Evolutionary conservation across 2,113 vertebrate species (phyloP).

Genomic region (Echinops telfairi): DNA sequence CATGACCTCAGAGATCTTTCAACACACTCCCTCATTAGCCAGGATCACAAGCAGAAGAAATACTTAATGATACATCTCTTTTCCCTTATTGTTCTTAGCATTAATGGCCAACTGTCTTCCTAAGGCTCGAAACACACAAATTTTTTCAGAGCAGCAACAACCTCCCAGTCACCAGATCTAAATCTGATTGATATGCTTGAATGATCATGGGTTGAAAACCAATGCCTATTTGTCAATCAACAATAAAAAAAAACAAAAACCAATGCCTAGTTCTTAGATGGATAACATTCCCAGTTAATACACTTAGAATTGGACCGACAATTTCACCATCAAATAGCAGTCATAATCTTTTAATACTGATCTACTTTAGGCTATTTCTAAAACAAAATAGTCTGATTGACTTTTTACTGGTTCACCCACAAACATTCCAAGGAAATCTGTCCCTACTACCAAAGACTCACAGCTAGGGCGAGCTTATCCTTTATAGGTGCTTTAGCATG

Average conservation of each 20-base stretch:
- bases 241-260: too few species aligned
- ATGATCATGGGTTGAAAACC: neutral
- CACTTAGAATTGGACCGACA: neutral
- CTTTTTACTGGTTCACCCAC: conserved; percentile 12
- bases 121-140: conserved; percentile 33
- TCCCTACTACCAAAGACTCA: neutral
- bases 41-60: neutral
- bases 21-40: neutral
- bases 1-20: conserved; percentile 29
- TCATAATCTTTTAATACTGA: neutral
- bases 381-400: conserved; percentile 18
- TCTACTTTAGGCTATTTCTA: conserved; percentile 36
- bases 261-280: neutral
- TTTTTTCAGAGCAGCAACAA: conserved; percentile 47
- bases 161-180: neutral
- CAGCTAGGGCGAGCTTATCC: neutral
- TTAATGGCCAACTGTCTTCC: neutral
- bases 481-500: neutral
- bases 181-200: conserved; percentile 21
- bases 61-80: neutral
- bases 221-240: too few species aligned
- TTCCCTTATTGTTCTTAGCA: conserved; percentile 15
- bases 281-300: neutral
- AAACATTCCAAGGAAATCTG: conserved; percentile 36
- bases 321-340: neutral